These are phyloP conservation scores for Aythya baeri DNA, from an alignment of 2,113 vertebrate genomes.

Conservation along the genomic window DNA sequence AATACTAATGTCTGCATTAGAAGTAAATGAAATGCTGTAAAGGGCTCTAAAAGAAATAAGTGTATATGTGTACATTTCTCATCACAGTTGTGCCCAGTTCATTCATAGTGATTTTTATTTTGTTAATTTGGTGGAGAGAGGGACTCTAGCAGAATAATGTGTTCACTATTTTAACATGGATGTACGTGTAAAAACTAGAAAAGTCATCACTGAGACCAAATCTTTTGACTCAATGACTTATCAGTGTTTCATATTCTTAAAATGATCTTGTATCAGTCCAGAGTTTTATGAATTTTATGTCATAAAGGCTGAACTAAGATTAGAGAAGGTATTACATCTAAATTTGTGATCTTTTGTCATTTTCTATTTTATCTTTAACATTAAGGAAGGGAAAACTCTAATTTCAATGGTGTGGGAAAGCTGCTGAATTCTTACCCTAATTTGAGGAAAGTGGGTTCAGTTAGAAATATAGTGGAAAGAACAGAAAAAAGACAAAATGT, in stretches of 20 bases:
- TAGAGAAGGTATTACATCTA: not conserved
- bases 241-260: not conserved
- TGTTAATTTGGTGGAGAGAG: not conserved
- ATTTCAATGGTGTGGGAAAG: not conserved
- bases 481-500: not conserved
- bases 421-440: not conserved
- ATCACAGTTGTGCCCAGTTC: not conserved
- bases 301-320: not conserved
- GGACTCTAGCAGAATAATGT: not conserved
- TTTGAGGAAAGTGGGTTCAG: rapidly evolving
- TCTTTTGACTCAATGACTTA: not conserved
- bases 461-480: not conserved
- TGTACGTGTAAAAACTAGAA: not conserved
- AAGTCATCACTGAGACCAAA: not conserved
- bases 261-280: not conserved
- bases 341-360: not conserved
- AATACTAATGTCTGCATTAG: not conserved
- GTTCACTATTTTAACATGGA: not conserved
- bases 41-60: not conserved
- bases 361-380: not conserved
- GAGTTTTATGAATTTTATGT: not conserved
- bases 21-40: not conserved
- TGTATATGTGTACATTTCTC: not conserved
- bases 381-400: not conserved
- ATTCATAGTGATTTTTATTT: not conserved